Percentiles rank a stretch among this genome's conserved stretches.
phyloP scores from a whole-genome alignment of 92 coral and sea anemone species.

The Virgularia gustaviana region DNA sequence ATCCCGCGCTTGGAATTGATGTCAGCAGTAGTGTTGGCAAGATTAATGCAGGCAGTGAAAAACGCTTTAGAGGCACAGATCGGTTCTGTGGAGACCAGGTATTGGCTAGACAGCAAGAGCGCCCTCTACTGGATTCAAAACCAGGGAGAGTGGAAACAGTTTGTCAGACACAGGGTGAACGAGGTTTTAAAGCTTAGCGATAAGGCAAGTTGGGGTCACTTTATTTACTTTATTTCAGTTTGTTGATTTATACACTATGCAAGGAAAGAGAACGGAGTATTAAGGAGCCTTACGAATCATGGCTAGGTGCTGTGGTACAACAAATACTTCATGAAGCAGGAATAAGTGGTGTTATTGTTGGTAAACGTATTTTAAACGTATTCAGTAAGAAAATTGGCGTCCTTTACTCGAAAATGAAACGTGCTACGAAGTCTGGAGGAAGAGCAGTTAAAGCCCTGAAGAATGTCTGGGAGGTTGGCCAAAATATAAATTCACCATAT shows the following conservation, averaged over 20 bases:
- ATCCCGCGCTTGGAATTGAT: too few species aligned
- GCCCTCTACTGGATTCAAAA: too few species aligned
- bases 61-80: too few species aligned
- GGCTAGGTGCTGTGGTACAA: not conserved
- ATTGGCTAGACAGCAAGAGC: too few species aligned
- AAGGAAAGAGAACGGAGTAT: conserved; percentile 5
- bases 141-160: too few species aligned
- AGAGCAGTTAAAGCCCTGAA: not conserved
- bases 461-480: not conserved
- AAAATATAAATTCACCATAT: too few species aligned
- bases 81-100: too few species aligned
- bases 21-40: too few species aligned
- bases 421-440: not conserved
- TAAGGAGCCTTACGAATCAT: conserved; percentile 10
- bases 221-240: conserved; percentile 14
- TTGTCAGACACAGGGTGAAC: too few species aligned
- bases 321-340: conserved; percentile 34
- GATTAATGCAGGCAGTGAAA: too few species aligned
- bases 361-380: conserved; percentile 18
- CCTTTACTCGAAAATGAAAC: not conserved
- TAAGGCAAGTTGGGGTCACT: too few species aligned
- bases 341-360: conserved; percentile 29
- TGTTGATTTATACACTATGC: conserved; percentile 33
- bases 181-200: too few species aligned
- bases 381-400: conserved; percentile 17